Conservation (phyloP, 92 coral and sea anemone genomes). For the Porites rus region DNA sequence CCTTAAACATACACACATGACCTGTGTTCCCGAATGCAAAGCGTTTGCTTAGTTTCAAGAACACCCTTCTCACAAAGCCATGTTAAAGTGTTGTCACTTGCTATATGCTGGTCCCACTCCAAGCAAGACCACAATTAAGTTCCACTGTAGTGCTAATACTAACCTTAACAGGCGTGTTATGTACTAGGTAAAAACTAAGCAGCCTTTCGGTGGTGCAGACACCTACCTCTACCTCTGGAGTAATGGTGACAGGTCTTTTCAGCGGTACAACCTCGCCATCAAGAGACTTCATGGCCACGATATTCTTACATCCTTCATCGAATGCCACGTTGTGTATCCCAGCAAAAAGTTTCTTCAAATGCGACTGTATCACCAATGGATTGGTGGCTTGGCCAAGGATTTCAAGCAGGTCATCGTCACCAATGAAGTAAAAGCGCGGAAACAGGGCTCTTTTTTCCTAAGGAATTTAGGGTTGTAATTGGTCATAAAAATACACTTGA, state of each 20-base stretch:
- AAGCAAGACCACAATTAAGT: background rate
- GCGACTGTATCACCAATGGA: constrained; percentile 96
- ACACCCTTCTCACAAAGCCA: too few relatives aligned
- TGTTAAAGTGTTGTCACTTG: too few relatives aligned
- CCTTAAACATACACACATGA: background rate
- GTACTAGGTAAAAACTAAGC: background rate
- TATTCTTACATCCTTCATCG: constrained; percentile 94
- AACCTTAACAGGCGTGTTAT: background rate
- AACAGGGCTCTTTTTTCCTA: constrained; percentile 97
- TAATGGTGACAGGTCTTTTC: constrained; percentile 88
- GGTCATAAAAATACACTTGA: background rate
- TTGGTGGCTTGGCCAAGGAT: constrained; percentile 99
- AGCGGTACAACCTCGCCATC: constrained; percentile 93
- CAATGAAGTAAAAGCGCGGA: constrained; percentile 98
- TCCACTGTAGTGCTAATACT: background rate
- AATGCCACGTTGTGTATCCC: constrained; percentile 95
- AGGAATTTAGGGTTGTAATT: background rate
- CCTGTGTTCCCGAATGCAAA: background rate
- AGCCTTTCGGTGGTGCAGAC: background rate
- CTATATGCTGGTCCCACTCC: too few relatives aligned
- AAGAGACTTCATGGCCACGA: constrained; percentile 94
- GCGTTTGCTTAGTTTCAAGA: background rate
- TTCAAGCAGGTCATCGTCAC: constrained; percentile 92
- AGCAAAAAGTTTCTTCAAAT: constrained; percentile 95
- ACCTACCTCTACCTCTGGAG: constrained; percentile 97